Conservation (phyloP, 2,797 vertebrate genomes). For the Lophius americanus region DNA sequence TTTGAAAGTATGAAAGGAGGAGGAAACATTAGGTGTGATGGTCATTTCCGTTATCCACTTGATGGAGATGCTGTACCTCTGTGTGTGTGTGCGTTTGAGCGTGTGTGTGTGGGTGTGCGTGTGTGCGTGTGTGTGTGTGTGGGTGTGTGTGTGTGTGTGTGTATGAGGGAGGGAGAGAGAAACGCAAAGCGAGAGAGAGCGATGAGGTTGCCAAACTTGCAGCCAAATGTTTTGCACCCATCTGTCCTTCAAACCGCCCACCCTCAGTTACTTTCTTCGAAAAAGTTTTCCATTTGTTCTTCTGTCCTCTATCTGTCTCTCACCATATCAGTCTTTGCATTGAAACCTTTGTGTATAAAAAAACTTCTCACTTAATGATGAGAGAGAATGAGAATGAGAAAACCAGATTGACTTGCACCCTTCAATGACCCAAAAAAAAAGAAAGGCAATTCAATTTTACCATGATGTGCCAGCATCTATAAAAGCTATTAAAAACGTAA, state of each 20-base stretch:
- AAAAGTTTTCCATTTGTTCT: conserved; percentile 2
- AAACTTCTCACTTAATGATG: too few species aligned
- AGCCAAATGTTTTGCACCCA: conserved; percentile 22
- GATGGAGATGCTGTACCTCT: background rate
- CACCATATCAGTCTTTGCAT: background rate
- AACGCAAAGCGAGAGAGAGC: background rate
- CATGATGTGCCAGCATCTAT: conserved; percentile 4
- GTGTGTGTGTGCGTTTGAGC: background rate
- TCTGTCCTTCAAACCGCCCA: conserved; percentile 16
- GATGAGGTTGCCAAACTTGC: conserved; percentile 12
- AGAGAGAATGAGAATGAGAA: too few species aligned
- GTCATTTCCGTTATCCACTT: conserved; percentile 8
- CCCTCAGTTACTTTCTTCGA: conserved; percentile 4
- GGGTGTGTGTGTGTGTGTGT: background rate
- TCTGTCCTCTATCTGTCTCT: background rate
- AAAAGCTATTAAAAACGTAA: conserved; percentile 29
- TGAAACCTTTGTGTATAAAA: background rate
- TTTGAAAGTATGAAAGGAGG: background rate
- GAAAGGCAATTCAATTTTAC: background rate
- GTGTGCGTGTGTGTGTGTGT: background rate
- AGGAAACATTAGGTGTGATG: background rate
- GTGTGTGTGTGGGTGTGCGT: background rate
- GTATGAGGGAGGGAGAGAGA: background rate
- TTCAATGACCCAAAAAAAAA: conserved; percentile 7
- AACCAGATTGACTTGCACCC: background rate